Percentiles rank a stretch among this genome's conserved stretches.
These are phyloP conservation scores for Tetrao urogallus DNA, from an alignment of 2,113 vertebrate species.

Conservation along the genomic window DNA sequence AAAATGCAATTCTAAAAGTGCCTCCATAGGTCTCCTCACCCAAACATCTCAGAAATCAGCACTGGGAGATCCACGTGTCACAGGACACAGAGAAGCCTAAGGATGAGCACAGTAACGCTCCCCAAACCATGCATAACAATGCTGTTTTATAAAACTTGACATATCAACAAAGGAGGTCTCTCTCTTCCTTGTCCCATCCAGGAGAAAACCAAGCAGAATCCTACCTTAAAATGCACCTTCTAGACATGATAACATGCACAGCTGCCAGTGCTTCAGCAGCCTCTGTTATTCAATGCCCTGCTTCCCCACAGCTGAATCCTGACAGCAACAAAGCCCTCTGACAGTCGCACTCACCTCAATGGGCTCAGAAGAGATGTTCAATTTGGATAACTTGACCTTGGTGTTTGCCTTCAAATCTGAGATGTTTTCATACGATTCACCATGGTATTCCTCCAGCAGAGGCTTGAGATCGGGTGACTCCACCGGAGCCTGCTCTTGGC, in stretches of 20 bases:
- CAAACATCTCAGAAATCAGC: background rate
- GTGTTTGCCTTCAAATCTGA: constrained; percentile 76
- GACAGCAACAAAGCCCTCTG: background rate
- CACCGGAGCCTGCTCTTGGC: constrained; percentile 87
- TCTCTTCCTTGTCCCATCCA: background rate
- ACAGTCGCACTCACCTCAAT: constrained; percentile 83
- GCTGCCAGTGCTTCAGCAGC: background rate
- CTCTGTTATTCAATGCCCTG: background rate
- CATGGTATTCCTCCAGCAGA: constrained; percentile 76
- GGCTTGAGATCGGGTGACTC: constrained; percentile 90
- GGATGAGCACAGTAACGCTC: background rate
- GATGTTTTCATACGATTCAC: constrained; percentile 77
- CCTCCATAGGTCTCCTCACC: accelerated
- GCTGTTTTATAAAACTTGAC: background rate
- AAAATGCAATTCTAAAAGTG: background rate
- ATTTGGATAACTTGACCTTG: constrained; percentile 81
- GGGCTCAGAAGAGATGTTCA: constrained; percentile 81
- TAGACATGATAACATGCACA: accelerated
- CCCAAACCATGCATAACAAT: accelerated
- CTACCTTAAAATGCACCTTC: background rate
- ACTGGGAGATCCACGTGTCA: background rate
- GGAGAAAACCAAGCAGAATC: background rate
- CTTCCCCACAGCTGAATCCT: background rate
- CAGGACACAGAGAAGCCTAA: background rate
- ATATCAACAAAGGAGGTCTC: too few relatives aligned